Evolutionary conservation across 2,113 vertebrate species (phyloP).

Genomic region (Mobula birostris): DNA sequence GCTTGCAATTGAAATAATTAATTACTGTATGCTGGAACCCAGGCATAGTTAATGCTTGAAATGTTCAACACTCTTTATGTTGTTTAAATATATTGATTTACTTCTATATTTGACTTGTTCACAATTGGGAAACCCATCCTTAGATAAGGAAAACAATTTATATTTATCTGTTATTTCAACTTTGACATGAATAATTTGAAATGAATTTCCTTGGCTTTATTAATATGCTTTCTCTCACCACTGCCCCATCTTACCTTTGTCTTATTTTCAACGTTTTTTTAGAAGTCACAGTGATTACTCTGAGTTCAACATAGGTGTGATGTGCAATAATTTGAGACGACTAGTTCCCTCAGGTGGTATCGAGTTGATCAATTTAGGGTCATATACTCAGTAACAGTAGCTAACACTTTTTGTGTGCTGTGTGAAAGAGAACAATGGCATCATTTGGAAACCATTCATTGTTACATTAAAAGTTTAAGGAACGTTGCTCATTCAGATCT

Average conservation of each 20-base stretch:
- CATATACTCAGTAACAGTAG: neutral
- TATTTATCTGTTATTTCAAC: neutral
- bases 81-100: constrained; percentile 20
- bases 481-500: neutral
- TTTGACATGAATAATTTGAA: neutral
- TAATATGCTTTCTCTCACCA: neutral
- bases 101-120: neutral
- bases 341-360: neutral
- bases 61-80: neutral
- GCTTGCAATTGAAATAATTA: constrained; percentile 1
- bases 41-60: neutral
- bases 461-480: neutral
- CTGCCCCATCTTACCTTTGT: neutral
- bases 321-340: neutral
- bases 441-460: neutral
- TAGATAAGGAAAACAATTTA: neutral
- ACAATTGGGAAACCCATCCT: neutral
- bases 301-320: neutral
- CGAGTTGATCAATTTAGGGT: neutral
- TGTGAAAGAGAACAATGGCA: neutral
- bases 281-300: neutral
- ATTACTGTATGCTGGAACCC: neutral
- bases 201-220: neutral
- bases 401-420: neutral
- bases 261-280: neutral